phyloP scores from a whole-genome alignment of 2,888 invertebrate genomes.

The Parascotia fuliginaria region DNA sequence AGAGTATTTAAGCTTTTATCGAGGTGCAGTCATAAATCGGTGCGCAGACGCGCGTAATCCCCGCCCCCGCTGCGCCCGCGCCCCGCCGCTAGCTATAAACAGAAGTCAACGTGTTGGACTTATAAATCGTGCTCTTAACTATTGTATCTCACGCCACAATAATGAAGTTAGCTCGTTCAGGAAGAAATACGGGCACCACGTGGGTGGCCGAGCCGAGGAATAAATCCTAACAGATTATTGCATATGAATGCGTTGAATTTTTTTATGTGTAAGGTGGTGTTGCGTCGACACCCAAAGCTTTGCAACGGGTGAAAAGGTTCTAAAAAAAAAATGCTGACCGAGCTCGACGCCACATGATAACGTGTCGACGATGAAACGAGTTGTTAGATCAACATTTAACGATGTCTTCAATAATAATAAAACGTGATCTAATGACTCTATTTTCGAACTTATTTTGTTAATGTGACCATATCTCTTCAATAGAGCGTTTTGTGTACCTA shows the following conservation, averaged over 20 bases:
- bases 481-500: background rate
- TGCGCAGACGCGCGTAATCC: slow-evolving; percentile 81
- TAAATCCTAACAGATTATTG: slow-evolving; percentile 81
- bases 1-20: slow-evolving; percentile 85
- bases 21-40: slow-evolving; percentile 80
- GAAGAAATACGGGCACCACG: slow-evolving; percentile 83
- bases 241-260: slow-evolving; percentile 75
- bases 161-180: slow-evolving; percentile 85
- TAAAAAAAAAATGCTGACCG: slow-evolving; percentile 73
- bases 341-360: slow-evolving; percentile 22
- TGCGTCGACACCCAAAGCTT: slow-evolving; percentile 65
- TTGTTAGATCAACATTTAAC: slow-evolving; percentile 21
- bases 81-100: slow-evolving; percentile 82
- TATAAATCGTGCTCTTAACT: slow-evolving; percentile 86
- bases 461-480: slow-evolving; percentile 6
- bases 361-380: slow-evolving; percentile 44
- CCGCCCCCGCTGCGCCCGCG: slow-evolving; percentile 75
- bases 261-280: slow-evolving; percentile 71
- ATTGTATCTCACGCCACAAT: slow-evolving; percentile 85
- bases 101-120: slow-evolving; percentile 86
- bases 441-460: slow-evolving; percentile 27
- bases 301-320: slow-evolving; percentile 69
- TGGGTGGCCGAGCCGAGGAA: slow-evolving; percentile 79
- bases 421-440: slow-evolving; percentile 35
- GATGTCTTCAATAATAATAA: slow-evolving; percentile 38